These are phyloP conservation scores for Trissolcus japonicus DNA, from an alignment of 2,888 invertebrate genomes.

Conservation along the genomic window DNA sequence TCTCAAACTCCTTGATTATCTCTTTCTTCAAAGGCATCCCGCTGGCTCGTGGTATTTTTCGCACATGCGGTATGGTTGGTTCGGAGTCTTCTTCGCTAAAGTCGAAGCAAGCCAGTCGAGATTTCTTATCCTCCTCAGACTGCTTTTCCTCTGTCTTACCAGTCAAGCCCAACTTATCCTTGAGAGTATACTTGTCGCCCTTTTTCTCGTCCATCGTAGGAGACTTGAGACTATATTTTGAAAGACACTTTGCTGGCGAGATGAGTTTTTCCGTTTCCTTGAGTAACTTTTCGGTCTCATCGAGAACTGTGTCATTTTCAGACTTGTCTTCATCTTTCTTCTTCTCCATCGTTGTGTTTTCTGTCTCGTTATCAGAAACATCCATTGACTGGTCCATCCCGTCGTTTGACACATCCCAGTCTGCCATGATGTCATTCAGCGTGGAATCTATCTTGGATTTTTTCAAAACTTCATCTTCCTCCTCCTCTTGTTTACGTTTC, in stretches of 20 bases:
- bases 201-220: slow-evolving; percentile 22
- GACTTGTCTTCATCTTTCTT: slow-evolving; percentile 23
- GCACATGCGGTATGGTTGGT: slow-evolving; percentile 77
- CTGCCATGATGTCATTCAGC: slow-evolving; percentile 84
- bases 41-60: slow-evolving; percentile 83
- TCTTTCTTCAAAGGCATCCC: slow-evolving; percentile 72
- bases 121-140: slow-evolving; percentile 73
- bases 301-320: slow-evolving; percentile 65
- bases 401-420: slow-evolving; percentile 81
- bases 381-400: slow-evolving; percentile 59
- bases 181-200: slow-evolving; percentile 45
- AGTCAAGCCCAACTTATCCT: slow-evolving; percentile 29
- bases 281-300: slow-evolving; percentile 68
- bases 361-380: not conserved
- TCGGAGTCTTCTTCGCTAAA: slow-evolving; percentile 85
- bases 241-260: slow-evolving; percentile 30
- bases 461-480: slow-evolving; percentile 67
- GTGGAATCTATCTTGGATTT: slow-evolving; percentile 81
- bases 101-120: slow-evolving; percentile 84
- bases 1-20: slow-evolving; percentile 73
- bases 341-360: not conserved
- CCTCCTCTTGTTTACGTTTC: slow-evolving; percentile 70
- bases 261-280: slow-evolving; percentile 69
- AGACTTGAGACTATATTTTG: slow-evolving; percentile 61
- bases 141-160: slow-evolving; percentile 36